Evolutionary conservation across 1,140 invertebrate species (phyloP), one percentile per base, ranked within the genome.

Genomic region (Caenorhabditis remanei): DNA sequence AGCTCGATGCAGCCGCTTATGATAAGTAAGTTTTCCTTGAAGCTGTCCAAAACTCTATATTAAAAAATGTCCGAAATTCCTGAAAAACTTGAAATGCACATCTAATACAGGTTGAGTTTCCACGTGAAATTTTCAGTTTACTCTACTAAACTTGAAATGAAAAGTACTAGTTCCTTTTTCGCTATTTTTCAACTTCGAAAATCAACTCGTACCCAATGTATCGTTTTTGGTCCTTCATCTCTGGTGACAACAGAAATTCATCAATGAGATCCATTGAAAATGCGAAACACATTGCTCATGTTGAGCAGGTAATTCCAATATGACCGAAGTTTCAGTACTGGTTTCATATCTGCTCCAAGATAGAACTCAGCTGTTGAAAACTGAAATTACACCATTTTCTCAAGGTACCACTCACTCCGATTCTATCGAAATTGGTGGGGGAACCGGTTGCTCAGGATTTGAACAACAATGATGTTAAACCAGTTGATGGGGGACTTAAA

Each of bases 1-100:
- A 87, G 56, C 75, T 87, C n/a, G 65, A 83, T 21, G 86, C 55
- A 4, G 48, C 86, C 48, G 48, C 46, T 4, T 83, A 84, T 83
- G 79, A 83, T 55, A 48, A 79, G 86, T 87, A 63, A 87, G 86
- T 83, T 55, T 55, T 48, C 32, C 32, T 32, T 32, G 32, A 32
- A 32, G 32, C 32, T 32, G 32, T 32, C 32, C 1, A 32, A 32
- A 32, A 32, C 32, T 32, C 0, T 32, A 32, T 32, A 1, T 32
- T 32, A 1, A 32, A 32, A 32, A 32, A 32, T 1, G 32, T 32
- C 32, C 32, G 32, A 32, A 32, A 32, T 1, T 32, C 32, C 32
- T 32, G 32, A 32, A 32, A 32, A 32, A 32, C 32, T 1, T 32
- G 32, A 2, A 32, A n/a, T n/a, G 32, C 32, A 32, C n/a, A n/a